Conservation (phyloP, 2,797 vertebrate genomes). For the Danio choprae region DNA sequence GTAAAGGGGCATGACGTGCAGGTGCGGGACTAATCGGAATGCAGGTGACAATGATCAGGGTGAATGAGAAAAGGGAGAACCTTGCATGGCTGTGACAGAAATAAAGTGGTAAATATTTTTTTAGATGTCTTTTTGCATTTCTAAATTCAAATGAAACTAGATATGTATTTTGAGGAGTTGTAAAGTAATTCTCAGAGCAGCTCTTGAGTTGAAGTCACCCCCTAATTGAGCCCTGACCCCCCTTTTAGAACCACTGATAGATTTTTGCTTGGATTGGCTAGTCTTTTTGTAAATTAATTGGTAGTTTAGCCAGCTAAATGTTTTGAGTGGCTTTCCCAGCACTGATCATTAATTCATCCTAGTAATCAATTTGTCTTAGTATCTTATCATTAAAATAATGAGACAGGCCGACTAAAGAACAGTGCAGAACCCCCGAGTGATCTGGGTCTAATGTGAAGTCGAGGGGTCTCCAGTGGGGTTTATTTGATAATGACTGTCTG, state of each 20-base stretch:
- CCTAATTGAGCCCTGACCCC: too few relatives aligned
- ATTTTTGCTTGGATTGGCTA: not conserved
- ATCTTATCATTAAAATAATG: not conserved
- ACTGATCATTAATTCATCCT: not conserved
- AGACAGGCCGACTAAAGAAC: not conserved
- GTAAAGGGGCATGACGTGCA: too few relatives aligned
- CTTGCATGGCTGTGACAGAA: too few relatives aligned
- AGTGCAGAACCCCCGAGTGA: not conserved
- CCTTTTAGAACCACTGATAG: not conserved
- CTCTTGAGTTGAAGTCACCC: too few relatives aligned
- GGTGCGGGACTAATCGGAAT: too few relatives aligned
- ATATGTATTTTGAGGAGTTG: too few relatives aligned
- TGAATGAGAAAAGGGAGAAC: too few relatives aligned
- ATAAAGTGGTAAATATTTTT: too few relatives aligned
- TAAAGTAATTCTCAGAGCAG: too few relatives aligned
- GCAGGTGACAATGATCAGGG: too few relatives aligned
- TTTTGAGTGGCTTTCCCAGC: not conserved
- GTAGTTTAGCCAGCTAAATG: not conserved
- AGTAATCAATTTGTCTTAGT: not conserved
- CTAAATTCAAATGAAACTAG: too few relatives aligned
- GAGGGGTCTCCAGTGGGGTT: not conserved
- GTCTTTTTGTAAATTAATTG: not conserved
- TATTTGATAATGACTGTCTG: constrained; percentile 1
- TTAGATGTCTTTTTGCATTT: too few relatives aligned
- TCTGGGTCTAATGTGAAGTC: not conserved